Evolutionary conservation across 1,140 invertebrate species (phyloP), one percentile per base, ranked within the genome.

Genomic region (Cherax destructor): DNA sequence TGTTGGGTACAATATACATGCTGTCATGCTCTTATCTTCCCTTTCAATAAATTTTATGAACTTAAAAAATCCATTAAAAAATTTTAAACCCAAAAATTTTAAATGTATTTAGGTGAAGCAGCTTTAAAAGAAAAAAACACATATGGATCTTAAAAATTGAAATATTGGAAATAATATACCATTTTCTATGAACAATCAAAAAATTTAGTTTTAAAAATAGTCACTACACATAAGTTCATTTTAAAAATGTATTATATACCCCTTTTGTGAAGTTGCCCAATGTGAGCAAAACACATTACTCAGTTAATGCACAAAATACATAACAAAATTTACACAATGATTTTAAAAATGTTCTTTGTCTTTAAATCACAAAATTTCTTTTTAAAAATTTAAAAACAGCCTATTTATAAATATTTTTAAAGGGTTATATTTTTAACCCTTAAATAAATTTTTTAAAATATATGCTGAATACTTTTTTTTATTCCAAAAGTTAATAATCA

Each of bases 281-380:
- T 83, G 69, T 83, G 81, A 83, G 81, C 81, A 83, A 83, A 69
- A 69, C 61, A 81, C n/a, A 47, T 18, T 69, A 30, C 24, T 21
- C 69, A 74, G 69, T 74, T 21, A 30, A 9, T 30, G 7, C 16
- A 74, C n/a, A 74, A 16, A 74, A 74, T 74, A 74, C 24, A 30
- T 21, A 21, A 21, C 6, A 74, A 0, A 74, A n/a, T 74, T 30
- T 13, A 74, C n/a, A 30, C 69, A 74, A 74, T 18, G n/a, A 74
- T n/a, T 74, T 30, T 11, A 74, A 24, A n/a, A 30, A 1, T 74
- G n/a, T 21, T 30, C 24, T 74, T 74, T 74, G 69, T 74, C 24
- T 0, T 30, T 30, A 3, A 74, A 5, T 9, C 7, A 30, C 9
- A 21, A 2, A 24, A 74, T 5, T 74, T 5, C 65, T 74, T 24